These are phyloP conservation scores for Lithophane socia DNA, from an alignment of 2,888 invertebrate species.

Conservation along the genomic window DNA sequence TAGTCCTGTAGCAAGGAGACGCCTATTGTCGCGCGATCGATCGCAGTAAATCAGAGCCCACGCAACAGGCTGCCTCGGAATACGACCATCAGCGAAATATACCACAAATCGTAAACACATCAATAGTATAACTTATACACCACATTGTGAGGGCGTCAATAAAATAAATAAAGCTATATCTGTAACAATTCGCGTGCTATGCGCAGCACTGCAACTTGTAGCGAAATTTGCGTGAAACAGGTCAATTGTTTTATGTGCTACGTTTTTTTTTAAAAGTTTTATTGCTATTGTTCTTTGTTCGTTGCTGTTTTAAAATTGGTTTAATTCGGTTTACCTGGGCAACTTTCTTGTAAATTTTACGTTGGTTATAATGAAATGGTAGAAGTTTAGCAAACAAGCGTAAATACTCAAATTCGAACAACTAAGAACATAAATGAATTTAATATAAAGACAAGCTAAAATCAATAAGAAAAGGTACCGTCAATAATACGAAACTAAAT, in stretches of 20 bases:
- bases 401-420: constrained; percentile 34
- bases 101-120: constrained; percentile 74
- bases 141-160: constrained; percentile 79
- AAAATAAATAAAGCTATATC: constrained; percentile 77
- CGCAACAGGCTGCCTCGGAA: constrained; percentile 75
- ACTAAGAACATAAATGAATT: constrained; percentile 33
- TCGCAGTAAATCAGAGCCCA: constrained; percentile 83
- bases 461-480: constrained; percentile 58
- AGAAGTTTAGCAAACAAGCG: constrained; percentile 20
- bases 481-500: constrained; percentile 63
- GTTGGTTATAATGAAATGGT: constrained; percentile 5
- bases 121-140: constrained; percentile 71
- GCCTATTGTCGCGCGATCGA: constrained; percentile 71
- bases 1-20: constrained; percentile 59
- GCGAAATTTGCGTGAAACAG: constrained; percentile 56
- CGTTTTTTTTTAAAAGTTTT: constrained; percentile 50
- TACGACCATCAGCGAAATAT: constrained; percentile 66
- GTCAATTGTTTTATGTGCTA: constrained; percentile 36
- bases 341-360: constrained; percentile 21
- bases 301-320: constrained; percentile 28
- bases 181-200: constrained; percentile 56
- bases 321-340: constrained; percentile 10
- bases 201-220: constrained; percentile 39
- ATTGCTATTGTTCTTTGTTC: constrained; percentile 40
- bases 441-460: constrained; percentile 32